phyloP scores from a whole-genome alignment of 2,888 invertebrate species.

The Polydesmus complanatus region DNA sequence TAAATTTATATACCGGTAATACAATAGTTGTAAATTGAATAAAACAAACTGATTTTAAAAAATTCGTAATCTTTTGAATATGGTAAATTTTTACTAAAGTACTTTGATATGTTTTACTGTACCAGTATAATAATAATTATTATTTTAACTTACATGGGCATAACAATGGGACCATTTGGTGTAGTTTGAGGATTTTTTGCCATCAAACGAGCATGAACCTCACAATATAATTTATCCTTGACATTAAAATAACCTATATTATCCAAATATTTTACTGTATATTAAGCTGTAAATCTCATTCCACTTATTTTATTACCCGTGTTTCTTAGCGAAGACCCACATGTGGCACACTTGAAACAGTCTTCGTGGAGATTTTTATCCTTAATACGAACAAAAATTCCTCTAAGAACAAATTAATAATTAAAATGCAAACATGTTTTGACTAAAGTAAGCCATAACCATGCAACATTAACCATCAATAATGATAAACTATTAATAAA shows the following conservation, averaged over 20 bases:
- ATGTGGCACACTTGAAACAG: constrained; percentile 93
- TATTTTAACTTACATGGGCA: constrained; percentile 42
- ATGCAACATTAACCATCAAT: too few species aligned
- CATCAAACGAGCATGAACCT: constrained; percentile 58
- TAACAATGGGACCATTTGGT: constrained; percentile 61
- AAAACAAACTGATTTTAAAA: too few species aligned
- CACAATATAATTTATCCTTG: constrained; percentile 91
- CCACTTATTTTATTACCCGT: constrained; percentile 43
- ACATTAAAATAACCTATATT: constrained; percentile 75
- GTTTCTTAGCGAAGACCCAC: constrained; percentile 87
- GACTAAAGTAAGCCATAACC: constrained; percentile 9
- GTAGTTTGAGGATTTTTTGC: constrained; percentile 66
- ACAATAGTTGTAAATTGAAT: too few species aligned
- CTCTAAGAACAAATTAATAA: constrained; percentile 45
- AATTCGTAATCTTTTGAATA: too few species aligned
- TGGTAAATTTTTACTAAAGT: too few species aligned
- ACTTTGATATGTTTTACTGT: too few species aligned
- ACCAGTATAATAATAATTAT: too few species aligned
- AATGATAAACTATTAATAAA: too few species aligned
- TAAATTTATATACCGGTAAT: too few species aligned
- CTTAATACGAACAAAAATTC: constrained; percentile 95
- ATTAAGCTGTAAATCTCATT: not conserved
- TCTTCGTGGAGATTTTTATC: constrained; percentile 93
- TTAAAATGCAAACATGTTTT: not conserved
- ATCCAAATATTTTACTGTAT: not conserved